Conservation (phyloP, 2,797 vertebrate genomes). For the Platyrinchus mystaceus region DNA sequence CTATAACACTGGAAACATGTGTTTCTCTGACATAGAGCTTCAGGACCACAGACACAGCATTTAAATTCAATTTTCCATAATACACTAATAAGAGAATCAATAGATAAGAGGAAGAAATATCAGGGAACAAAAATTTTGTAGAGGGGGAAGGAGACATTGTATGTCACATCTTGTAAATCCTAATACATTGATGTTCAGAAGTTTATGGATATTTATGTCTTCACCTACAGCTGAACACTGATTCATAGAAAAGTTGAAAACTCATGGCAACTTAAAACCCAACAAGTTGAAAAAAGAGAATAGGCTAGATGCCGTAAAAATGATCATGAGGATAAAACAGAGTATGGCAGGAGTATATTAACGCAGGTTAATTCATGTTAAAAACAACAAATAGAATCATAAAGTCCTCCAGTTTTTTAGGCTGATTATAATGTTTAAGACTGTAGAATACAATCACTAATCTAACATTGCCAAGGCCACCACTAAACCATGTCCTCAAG, state of each 20-base stretch:
- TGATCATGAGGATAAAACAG: neutral
- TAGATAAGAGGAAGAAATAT: neutral
- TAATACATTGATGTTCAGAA: neutral
- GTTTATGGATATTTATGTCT: neutral
- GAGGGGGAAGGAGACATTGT: neutral
- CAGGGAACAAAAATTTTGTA: neutral
- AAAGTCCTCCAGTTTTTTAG: neutral
- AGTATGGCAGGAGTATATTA: neutral
- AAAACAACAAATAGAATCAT: neutral
- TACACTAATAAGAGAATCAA: neutral
- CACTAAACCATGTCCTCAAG: neutral
- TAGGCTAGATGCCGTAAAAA: neutral
- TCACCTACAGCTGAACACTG: neutral
- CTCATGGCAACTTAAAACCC: neutral
- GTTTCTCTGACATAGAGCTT: neutral
- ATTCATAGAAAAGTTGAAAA: neutral
- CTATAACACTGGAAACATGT: fast-evolving
- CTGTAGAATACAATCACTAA: neutral
- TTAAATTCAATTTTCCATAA: neutral
- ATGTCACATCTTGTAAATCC: neutral
- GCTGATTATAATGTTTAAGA: neutral
- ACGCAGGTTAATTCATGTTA: neutral
- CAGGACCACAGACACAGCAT: neutral
- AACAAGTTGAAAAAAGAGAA: neutral
- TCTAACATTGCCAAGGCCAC: neutral